These are phyloP conservation scores for Halictus ligatus DNA, from an alignment of 2,888 invertebrate genomes.

Conservation along the genomic window DNA sequence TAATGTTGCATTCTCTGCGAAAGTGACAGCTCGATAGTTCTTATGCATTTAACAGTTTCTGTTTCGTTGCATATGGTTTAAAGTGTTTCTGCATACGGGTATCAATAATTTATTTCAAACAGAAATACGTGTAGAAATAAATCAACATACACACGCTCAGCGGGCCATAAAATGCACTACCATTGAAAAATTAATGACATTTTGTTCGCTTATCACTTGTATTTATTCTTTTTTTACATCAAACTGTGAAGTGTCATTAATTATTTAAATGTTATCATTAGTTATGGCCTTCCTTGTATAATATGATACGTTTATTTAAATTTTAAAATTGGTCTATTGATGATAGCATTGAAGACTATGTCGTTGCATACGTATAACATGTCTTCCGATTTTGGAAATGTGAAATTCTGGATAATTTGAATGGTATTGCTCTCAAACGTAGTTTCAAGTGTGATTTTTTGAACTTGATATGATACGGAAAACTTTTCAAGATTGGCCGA, in stretches of 20 bases:
- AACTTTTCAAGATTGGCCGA: not conserved
- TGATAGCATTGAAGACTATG: not conserved
- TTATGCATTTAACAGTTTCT: not conserved
- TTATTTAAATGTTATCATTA: not conserved
- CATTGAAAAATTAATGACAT: not conserved
- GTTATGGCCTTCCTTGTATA: not conserved
- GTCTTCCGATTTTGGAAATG: conserved; percentile 15
- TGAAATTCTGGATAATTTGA: not conserved
- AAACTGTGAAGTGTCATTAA: not conserved
- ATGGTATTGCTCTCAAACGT: not conserved
- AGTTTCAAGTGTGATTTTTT: not conserved
- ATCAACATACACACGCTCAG: not conserved
- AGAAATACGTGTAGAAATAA: not conserved
- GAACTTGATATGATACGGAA: not conserved
- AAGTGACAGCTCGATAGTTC: not conserved
- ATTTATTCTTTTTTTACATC: not conserved
- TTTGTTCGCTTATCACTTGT: not conserved
- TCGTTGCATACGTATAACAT: not conserved
- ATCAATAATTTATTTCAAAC: not conserved
- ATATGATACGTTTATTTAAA: not conserved
- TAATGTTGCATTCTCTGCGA: not conserved
- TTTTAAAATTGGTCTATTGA: not conserved
- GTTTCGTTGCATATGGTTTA: not conserved
- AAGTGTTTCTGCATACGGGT: not conserved
- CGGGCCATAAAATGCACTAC: not conserved